Percentiles rank a stretch among this genome's conserved stretches.
phyloP scores from a whole-genome alignment of 2,113 vertebrate species.

The Muscicapa adusta region DNA sequence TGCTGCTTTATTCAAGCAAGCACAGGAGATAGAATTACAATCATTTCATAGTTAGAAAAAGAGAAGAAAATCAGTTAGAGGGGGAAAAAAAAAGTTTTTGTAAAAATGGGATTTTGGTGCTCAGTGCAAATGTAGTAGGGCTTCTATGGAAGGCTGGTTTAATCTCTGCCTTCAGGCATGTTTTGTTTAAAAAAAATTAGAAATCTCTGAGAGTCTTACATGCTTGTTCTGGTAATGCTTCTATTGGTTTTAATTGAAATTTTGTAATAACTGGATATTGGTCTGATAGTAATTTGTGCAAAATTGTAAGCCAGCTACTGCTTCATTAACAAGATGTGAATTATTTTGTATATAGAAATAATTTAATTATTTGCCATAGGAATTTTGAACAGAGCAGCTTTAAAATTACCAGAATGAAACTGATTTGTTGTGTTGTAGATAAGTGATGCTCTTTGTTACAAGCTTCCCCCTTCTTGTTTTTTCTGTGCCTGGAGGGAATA shows the following conservation, averaged over 20 bases:
- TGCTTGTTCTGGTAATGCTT: not conserved
- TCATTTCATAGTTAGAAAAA: not conserved
- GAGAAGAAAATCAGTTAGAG: not conserved
- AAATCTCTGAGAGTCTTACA: not conserved
- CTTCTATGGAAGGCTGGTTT: not conserved
- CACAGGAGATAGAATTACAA: not conserved
- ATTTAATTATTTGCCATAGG: not conserved
- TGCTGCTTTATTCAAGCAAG: not conserved
- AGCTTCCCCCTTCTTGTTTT: not conserved
- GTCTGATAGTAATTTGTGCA: not conserved
- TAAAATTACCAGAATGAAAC: not conserved
- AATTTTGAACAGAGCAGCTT: not conserved
- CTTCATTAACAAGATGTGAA: not conserved
- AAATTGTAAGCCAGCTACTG: not conserved
- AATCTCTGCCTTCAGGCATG: not conserved
- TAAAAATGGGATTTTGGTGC: not conserved
- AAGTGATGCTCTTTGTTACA: conserved; percentile 15
- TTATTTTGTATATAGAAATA: not conserved
- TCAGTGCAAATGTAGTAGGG: not conserved
- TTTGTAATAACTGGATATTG: not conserved
- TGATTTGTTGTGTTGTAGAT: conserved; percentile 22
- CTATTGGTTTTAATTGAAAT: not conserved
- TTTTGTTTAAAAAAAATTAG: not conserved
- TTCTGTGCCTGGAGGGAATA: not conserved
- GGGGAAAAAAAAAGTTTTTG: not conserved